phyloP scores from a whole-genome alignment of 1,140 invertebrate genomes.

The Trinorchestia longiramus region DNA sequence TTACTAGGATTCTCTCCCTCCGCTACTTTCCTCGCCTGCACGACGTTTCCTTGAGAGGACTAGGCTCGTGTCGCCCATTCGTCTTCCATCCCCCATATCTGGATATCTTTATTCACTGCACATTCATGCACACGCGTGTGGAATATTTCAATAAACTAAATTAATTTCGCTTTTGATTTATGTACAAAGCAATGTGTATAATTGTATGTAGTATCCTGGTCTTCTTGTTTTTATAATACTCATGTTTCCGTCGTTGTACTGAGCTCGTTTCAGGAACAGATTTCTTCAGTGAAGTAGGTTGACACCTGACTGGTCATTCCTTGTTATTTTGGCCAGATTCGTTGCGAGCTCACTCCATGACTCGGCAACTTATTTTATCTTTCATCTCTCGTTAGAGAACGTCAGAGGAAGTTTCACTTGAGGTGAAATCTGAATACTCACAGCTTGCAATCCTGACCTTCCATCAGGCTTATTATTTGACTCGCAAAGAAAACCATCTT shows the following conservation, averaged over 20 bases:
- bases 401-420: not conserved
- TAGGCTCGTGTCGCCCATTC: not conserved
- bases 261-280: too few relatives aligned
- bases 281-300: too few relatives aligned
- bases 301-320: not conserved
- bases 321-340: not conserved
- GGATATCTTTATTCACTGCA: not conserved
- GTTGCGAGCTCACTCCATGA: not conserved
- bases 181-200: too few relatives aligned
- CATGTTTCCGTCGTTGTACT: not conserved
- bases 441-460: not conserved
- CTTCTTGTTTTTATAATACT: not conserved
- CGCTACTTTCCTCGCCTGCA: not conserved
- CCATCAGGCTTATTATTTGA: not conserved
- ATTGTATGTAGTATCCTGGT: too few relatives aligned
- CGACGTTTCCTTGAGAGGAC: not conserved
- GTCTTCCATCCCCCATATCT: not conserved
- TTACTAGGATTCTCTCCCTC: not conserved
- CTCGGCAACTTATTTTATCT: not conserved
- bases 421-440: not conserved
- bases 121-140: not conserved
- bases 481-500: not conserved
- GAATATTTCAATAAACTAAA: not conserved
- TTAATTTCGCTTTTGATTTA: not conserved
- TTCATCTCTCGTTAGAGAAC: not conserved